Percentiles rank a stretch among this genome's conserved stretches.
Conservation (phyloP, 2,888 invertebrate genomes). For the Mellilla xanthometata region DNA sequence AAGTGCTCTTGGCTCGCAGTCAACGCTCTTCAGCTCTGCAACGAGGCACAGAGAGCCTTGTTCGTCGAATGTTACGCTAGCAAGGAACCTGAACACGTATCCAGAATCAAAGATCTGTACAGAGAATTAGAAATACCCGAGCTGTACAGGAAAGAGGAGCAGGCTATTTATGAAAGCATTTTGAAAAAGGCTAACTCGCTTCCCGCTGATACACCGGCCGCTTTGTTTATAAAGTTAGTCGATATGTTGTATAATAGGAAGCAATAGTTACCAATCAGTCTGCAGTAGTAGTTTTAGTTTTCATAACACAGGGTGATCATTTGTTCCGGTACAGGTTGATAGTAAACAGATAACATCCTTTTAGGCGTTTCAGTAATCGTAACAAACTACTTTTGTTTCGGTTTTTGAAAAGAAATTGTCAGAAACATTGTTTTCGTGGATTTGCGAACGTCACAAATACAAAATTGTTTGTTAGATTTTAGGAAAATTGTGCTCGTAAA, state of each 20-base stretch:
- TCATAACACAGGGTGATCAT: neutral
- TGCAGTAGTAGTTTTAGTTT: neutral
- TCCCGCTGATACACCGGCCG: constrained; percentile 78
- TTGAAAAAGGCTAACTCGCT: constrained; percentile 87
- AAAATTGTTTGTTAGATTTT: too few relatives aligned
- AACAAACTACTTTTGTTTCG: too few relatives aligned
- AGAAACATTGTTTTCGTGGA: too few relatives aligned
- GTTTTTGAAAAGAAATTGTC: too few relatives aligned
- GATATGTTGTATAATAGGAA: constrained; percentile 86
- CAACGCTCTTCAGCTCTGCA: constrained; percentile 84
- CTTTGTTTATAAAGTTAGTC: constrained; percentile 88
- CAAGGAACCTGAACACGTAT: constrained; percentile 84
- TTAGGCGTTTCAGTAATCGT: too few relatives aligned
- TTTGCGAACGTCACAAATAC: too few relatives aligned
- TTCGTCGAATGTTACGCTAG: constrained; percentile 89
- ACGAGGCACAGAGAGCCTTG: constrained; percentile 84
- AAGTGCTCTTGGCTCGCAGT: constrained; percentile 97
- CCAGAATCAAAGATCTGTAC: constrained; percentile 57
- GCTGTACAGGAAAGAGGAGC: constrained; percentile 87
- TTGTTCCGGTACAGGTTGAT: too few relatives aligned
- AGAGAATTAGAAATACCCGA: constrained; percentile 86
- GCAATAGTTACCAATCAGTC: constrained; percentile 29
- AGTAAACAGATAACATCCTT: too few relatives aligned
- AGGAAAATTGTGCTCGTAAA: too few relatives aligned
- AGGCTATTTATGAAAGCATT: constrained; percentile 87